Evolutionary conservation across 2,113 vertebrate species (phyloP), one percentile per base, ranked within the genome.

Genomic region (Nycticebus coucang): DNA sequence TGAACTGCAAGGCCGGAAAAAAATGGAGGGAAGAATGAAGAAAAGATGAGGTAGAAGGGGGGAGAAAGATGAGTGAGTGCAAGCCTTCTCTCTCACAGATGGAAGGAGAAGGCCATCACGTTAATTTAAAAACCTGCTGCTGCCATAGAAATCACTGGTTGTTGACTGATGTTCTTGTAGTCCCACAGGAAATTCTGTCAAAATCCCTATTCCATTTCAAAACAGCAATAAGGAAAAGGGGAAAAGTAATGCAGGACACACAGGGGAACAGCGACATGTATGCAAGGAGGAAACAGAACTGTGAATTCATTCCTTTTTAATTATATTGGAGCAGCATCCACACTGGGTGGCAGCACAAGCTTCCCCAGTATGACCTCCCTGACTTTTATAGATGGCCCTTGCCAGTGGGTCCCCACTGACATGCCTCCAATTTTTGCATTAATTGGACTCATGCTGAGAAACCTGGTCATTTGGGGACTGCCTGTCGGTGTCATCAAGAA

Each of bases 121-220:
- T 71, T 77, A 71, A 93, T 93, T 84, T 77, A 55, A 95, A 92
- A 95, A 33, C 28, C 55, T 90, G 18, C 68, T 77, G 17, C 66
- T 77, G 33, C 26, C 79, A 78, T 69, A n/a, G 74, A 79, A 94
- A 82, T 93, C n/a, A 53, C 18, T 82, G 57, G 82, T 62, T 85
- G 64, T 77, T 87, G 62, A 93, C 69, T 68, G n/a, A 91, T 82
- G 60, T 91, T 85, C 53, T 19, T n/a, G 1, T 53, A 83, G 45
- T 74, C 53, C 62, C 87, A 75, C 5, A 89, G 59, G 71, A 92
- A 64, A 17, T n/a, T 86, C 66, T 71, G 35, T 89, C 74, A 62
- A 91, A 77, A 92, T 62, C 15, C 22, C 3, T 30, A 57, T 86
- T 95, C 2, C 26, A 57, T 86, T 95, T 92, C 81, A 94, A 37